A percentile compares a stretch with the other conserved stretches of the same genome.
Conservation (phyloP, 2,113 vertebrate genomes). For the Corvus cornix region DNA sequence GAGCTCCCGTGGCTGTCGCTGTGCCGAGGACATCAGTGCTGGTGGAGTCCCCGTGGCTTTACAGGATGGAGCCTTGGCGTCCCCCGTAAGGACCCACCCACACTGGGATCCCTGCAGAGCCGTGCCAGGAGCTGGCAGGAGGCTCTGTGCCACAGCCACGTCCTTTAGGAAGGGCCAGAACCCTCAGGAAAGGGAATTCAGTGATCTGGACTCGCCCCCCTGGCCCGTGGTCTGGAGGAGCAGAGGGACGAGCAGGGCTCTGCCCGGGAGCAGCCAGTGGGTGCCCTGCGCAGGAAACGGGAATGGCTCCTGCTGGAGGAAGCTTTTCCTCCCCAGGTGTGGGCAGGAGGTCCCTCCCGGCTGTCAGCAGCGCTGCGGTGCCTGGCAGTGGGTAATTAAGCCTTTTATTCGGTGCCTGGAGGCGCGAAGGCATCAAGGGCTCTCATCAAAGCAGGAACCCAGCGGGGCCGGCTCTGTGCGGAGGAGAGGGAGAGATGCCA, state of each 20-base stretch:
- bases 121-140: accelerated
- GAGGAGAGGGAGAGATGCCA: conserved; percentile 11
- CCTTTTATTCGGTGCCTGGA: conserved; percentile 31
- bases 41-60: accelerated
- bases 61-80: neutral
- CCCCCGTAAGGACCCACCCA: accelerated
- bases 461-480: neutral
- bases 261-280: neutral
- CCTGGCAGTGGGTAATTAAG: conserved; percentile 60
- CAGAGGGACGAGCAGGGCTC: neutral
- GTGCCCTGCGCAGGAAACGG: accelerated
- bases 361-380: neutral
- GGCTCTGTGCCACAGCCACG: neutral
- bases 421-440: conserved; percentile 18
- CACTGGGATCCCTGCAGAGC: neutral
- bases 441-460: conserved; percentile 32
- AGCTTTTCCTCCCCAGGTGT: neutral
- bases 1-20: neutral
- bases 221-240: neutral
- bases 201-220: neutral
- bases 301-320: neutral
- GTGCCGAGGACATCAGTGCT: accelerated
- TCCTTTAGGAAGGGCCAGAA: neutral
- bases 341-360: neutral
- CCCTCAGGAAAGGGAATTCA: neutral